These are phyloP conservation scores for Megaptera novaeangliae DNA, from an alignment of 2,113 vertebrate genomes.

Conservation along the genomic window DNA sequence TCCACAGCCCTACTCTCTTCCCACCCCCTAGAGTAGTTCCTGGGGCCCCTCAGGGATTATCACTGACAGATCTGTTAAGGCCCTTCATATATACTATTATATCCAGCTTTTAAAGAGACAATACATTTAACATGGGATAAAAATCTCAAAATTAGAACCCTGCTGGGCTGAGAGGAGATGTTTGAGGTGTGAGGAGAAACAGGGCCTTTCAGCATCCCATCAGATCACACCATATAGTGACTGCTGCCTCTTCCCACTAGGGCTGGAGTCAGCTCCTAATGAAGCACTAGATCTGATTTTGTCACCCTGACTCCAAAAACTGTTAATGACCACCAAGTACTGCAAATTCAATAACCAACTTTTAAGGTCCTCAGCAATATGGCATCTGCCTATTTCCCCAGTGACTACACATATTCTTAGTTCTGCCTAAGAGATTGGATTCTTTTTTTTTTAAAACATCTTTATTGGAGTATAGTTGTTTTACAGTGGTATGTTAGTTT, in stretches of 20 bases:
- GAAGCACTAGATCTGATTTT: not conserved
- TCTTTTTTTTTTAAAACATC: not conserved
- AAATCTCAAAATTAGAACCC: not conserved
- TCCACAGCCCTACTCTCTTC: accelerated
- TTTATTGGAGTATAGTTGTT: too few species aligned
- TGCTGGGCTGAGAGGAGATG: not conserved
- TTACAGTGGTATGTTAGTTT: too few species aligned
- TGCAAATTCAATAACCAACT: not conserved
- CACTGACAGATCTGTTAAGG: not conserved
- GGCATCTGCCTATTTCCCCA: not conserved
- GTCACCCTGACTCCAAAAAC: not conserved
- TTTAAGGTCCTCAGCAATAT: not conserved
- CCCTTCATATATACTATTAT: not conserved
- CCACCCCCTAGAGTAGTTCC: too few species aligned
- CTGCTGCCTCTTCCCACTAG: not conserved
- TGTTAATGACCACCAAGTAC: not conserved
- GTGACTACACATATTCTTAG: not conserved
- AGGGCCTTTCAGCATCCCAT: not conserved
- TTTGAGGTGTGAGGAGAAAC: not conserved
- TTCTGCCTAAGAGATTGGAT: not conserved
- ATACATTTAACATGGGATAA: not conserved
- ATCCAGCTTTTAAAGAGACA: not conserved
- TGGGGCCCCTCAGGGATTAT: not conserved
- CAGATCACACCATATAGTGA: accelerated
- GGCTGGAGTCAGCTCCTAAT: not conserved